A percentile compares a stretch with the other conserved stretches of the same genome.
phyloP scores from a whole-genome alignment of 2,888 invertebrate species.

The Hyppa rectilinea region DNA sequence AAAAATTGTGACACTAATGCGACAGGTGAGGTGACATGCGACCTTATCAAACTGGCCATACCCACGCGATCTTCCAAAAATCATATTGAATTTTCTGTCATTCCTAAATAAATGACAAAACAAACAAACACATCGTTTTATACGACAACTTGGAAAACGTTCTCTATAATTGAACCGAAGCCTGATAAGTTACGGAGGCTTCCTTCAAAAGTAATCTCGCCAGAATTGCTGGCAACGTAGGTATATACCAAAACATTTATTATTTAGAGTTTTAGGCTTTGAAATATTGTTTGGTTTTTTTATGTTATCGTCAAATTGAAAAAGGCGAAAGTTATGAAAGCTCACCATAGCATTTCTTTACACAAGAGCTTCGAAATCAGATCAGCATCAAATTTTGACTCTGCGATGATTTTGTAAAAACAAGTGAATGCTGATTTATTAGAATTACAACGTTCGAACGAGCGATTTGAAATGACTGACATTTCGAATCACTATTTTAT shows the following conservation, averaged over 20 bases:
- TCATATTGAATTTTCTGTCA: background rate
- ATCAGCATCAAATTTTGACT: background rate
- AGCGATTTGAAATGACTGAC: no score
- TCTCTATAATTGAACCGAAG: slow-evolving; percentile 62
- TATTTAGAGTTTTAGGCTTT: slow-evolving; percentile 16
- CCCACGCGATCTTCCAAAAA: background rate
- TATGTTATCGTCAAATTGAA: background rate
- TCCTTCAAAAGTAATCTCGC: slow-evolving; percentile 56
- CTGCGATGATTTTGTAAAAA: background rate
- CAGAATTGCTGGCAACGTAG: slow-evolving; percentile 40
- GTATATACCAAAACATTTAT: slow-evolving; percentile 39
- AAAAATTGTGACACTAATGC: background rate
- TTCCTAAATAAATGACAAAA: slow-evolving; percentile 9
- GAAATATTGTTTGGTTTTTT: slow-evolving; percentile 8
- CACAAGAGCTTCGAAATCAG: background rate
- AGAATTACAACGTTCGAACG: background rate
- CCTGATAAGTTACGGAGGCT: slow-evolving; percentile 45
- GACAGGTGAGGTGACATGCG: background rate
- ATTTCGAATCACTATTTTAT: background rate
- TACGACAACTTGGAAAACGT: slow-evolving; percentile 13
- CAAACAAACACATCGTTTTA: slow-evolving; percentile 22
- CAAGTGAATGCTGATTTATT: background rate
- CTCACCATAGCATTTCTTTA: no score
- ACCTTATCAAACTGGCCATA: background rate
- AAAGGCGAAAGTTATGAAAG: background rate